Conservation (phyloP, 2,888 invertebrate genomes). For the Stenchaetothrips biformis region DNA sequence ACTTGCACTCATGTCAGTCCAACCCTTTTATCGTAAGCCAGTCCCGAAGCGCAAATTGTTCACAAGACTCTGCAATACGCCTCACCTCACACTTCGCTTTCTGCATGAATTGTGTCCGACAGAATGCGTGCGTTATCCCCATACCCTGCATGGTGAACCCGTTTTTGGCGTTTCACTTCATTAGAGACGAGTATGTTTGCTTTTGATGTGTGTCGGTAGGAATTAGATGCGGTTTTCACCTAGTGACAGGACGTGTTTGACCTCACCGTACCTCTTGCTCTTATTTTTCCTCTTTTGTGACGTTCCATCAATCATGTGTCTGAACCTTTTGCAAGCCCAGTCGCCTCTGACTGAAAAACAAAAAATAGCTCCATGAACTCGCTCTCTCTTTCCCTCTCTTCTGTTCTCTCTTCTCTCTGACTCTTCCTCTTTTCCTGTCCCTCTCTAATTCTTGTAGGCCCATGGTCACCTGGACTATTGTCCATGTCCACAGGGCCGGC, state of each 20-base stretch:
- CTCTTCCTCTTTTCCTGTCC: no score
- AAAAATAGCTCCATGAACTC: neutral
- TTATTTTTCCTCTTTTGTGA: neutral
- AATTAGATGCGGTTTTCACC: neutral
- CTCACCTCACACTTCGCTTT: neutral
- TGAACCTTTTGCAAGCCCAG: neutral
- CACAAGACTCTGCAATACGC: neutral
- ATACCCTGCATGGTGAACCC: neutral
- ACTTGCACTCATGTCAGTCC: neutral
- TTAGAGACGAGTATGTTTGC: neutral
- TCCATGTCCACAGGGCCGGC: constrained; percentile 13
- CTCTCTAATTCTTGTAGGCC: neutral
- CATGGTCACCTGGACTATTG: neutral
- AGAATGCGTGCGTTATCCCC: neutral
- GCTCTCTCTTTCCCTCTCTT: neutral
- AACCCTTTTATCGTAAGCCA: no score
- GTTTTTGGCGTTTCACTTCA: neutral
- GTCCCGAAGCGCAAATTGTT: no score
- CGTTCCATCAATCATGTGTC: neutral
- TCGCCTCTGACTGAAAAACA: neutral
- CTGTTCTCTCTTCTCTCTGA: neutral
- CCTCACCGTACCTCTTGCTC: no score
- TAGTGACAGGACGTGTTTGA: neutral
- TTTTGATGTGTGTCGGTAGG: constrained; percentile 7
- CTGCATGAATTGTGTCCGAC: neutral